Evolutionary conservation across 1,140 invertebrate species (phyloP).

Genomic region (Philotrypesis tridentata): DNA sequence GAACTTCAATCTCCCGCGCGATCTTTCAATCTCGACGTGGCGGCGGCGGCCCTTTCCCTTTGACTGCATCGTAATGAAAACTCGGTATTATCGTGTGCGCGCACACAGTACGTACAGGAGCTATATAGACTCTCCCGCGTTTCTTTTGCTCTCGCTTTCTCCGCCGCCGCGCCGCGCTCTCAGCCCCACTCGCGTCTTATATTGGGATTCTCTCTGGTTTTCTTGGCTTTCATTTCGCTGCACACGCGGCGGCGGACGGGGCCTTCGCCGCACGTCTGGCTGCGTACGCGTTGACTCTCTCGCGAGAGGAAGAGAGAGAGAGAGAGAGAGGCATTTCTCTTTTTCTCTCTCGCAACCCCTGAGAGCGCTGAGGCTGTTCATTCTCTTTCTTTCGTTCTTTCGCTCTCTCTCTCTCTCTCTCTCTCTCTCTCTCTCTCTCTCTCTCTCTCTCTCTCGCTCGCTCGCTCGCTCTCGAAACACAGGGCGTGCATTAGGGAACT

Average conservation of each 20-base stretch:
- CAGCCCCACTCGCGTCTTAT: constrained; percentile 22
- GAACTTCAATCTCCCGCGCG: constrained; percentile 15
- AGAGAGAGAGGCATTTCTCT: not conserved
- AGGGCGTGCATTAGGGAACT: constrained; percentile 25
- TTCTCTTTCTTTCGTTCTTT: not conserved
- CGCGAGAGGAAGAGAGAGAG: no score
- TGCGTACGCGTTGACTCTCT: no score
- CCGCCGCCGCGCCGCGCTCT: not conserved
- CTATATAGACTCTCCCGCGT: no score
- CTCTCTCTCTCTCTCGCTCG: not conserved
- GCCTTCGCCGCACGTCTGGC: no score
- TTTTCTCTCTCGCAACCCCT: not conserved
- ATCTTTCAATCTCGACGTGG: constrained; percentile 27
- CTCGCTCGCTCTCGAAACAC: constrained; percentile 31
- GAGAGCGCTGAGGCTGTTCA: not conserved
- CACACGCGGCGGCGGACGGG: no score
- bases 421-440: no score
- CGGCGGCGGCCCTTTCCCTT: not conserved
- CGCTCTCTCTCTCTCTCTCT: not conserved
- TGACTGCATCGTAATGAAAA: constrained; percentile 48
- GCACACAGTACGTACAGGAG: no score
- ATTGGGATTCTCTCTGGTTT: constrained; percentile 40
- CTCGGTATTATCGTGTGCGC: constrained; percentile 34
- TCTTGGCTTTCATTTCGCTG: not conserved
- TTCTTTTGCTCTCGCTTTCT: not conserved